Conservation (phyloP, 2,113 vertebrate species). For the Otus sunia region DNA sequence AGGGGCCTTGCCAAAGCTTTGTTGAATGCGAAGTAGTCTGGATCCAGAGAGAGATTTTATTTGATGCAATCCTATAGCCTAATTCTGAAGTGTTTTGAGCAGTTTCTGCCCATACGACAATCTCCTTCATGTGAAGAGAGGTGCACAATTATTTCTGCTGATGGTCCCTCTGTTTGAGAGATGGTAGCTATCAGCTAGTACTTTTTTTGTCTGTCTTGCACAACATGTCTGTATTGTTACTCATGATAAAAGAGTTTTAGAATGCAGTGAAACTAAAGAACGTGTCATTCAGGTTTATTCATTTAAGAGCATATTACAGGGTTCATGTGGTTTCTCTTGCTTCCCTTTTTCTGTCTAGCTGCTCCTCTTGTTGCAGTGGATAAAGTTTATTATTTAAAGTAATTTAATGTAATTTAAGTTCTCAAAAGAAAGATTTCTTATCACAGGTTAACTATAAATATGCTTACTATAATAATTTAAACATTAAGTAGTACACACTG, state of each 20-base stretch:
- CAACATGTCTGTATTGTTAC: neutral
- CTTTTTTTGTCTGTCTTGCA: neutral
- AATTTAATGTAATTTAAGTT: neutral
- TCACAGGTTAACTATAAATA: neutral
- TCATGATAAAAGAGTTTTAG: neutral
- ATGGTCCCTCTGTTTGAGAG: neutral
- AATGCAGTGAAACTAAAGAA: neutral
- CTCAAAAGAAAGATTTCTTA: neutral
- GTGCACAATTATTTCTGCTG: neutral
- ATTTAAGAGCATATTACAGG: neutral
- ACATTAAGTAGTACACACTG: neutral
- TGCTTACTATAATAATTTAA: neutral
- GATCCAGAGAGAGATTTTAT: neutral
- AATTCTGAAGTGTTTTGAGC: neutral
- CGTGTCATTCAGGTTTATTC: neutral
- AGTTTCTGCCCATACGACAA: accelerated
- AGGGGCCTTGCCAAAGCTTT: neutral
- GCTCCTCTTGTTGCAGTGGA: neutral
- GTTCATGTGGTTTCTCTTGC: neutral
- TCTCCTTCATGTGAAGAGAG: neutral
- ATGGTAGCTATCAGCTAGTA: neutral
- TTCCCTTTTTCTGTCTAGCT: neutral
- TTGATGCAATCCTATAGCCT: neutral
- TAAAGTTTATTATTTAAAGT: neutral
- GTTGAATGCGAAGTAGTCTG: neutral